Conservation (phyloP, 1,140 invertebrate genomes). For the Xylocopa sonorina region DNA sequence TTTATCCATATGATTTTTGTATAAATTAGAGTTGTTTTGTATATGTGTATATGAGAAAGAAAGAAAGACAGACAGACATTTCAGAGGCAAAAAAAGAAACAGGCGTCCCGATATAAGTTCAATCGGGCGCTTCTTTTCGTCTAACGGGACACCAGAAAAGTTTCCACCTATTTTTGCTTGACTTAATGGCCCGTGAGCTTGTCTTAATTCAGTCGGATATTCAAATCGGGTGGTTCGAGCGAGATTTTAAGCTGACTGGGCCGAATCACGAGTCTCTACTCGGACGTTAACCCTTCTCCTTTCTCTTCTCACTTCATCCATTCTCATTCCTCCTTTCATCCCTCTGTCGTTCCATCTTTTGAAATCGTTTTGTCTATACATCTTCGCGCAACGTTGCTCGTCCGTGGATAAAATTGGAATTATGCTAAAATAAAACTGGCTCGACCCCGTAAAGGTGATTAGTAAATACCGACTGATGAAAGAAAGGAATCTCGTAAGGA, state of each 20-base stretch:
- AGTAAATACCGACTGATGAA: conserved; percentile 71
- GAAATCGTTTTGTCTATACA: conserved; percentile 32
- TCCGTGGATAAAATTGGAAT: conserved; percentile 76
- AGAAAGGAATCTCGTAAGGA: no score
- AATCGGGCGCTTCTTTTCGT: conserved; percentile 17
- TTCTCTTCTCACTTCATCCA: background rate
- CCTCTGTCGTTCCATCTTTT: conserved; percentile 15
- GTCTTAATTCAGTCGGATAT: conserved; percentile 75
- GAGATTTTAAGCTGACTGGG: conserved; percentile 68
- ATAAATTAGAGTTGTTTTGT: no score
- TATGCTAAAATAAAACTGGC: conserved; percentile 72
- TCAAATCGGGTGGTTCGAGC: conserved; percentile 57
- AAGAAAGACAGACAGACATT: no score
- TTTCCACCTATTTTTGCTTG: conserved; percentile 41
- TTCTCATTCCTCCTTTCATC: background rate
- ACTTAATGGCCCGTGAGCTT: conserved; percentile 65
- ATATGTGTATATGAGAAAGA: no score
- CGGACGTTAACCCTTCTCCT: conserved; percentile 8
- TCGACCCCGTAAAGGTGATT: conserved; percentile 55
- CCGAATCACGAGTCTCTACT: conserved; percentile 70
- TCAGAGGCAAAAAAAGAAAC: no score
- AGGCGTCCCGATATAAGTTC: conserved; percentile 27
- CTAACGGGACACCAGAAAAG: conserved; percentile 4
- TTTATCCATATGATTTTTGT: no score
- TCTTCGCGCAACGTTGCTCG: conserved; percentile 23